A percentile compares a stretch with the other conserved stretches of the same genome.
phyloP scores from a whole-genome alignment of 2,888 invertebrate species.

The Dermolepida albohirtum region DNA sequence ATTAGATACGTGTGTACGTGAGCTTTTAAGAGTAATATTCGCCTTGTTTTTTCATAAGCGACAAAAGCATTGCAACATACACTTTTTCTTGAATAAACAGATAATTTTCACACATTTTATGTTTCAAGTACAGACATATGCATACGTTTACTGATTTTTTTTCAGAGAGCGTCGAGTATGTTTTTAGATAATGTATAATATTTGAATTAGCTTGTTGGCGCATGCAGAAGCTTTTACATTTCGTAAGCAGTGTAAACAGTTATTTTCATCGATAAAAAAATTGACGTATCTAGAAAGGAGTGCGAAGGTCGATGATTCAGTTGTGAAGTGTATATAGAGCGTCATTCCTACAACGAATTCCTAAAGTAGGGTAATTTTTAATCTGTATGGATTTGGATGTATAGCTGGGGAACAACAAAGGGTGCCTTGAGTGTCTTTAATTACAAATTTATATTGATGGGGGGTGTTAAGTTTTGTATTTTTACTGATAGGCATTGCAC shows the following conservation, averaged over 20 bases:
- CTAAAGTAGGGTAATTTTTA: conserved; percentile 34
- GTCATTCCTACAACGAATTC: conserved; percentile 10
- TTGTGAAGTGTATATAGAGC: background rate
- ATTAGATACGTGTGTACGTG: no score
- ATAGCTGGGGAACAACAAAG: conserved; percentile 5
- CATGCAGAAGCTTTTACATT: background rate
- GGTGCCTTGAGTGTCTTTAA: conserved; percentile 31
- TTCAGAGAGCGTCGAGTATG: conserved; percentile 3
- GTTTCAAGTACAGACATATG: background rate
- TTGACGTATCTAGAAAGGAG: background rate
- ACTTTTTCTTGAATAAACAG: conserved; percentile 2
- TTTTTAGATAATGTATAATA: conserved; percentile 20
- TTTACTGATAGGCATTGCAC: no score
- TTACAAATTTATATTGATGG: conserved; percentile 20
- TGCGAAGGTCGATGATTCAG: background rate
- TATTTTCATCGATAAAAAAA: background rate
- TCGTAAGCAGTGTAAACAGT: background rate
- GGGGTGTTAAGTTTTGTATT: background rate
- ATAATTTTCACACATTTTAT: background rate
- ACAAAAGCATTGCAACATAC: background rate
- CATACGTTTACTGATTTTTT: background rate
- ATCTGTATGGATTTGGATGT: conserved; percentile 4
- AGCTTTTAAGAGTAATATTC: no score
- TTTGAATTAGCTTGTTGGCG: conserved; percentile 2
- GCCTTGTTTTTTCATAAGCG: no score